These are phyloP conservation scores for Saccostrea glomerata DNA, from an alignment of 1,140 invertebrate species.

Conservation along the genomic window DNA sequence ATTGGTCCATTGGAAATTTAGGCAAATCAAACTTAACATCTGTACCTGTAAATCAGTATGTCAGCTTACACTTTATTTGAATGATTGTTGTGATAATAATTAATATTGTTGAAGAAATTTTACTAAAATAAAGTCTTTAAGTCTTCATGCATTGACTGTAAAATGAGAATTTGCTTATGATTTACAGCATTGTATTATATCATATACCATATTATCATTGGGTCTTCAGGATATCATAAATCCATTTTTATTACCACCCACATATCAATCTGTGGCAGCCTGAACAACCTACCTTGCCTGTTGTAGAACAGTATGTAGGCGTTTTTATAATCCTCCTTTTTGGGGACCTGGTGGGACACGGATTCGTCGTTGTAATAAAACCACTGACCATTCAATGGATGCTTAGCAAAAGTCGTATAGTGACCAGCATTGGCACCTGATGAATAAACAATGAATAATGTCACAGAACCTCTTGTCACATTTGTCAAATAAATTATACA, in stretches of 20 bases:
- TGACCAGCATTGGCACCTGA: slow-evolving; percentile 84
- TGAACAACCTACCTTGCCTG: slow-evolving; percentile 76
- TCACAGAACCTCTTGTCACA: background rate
- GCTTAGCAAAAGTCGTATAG: slow-evolving; percentile 85
- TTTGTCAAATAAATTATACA: background rate
- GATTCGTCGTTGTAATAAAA: slow-evolving; percentile 90
- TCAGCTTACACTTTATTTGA: background rate
- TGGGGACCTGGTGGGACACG: slow-evolving; percentile 82
- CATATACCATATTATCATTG: too few relatives aligned
- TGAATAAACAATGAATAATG: slow-evolving; percentile 34
- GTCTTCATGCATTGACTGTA: too few relatives aligned
- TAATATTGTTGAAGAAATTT: too few relatives aligned
- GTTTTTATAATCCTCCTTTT: slow-evolving; percentile 84
- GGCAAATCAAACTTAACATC: slow-evolving; percentile 30
- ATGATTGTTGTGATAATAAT: background rate
- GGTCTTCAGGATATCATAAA: too few relatives aligned
- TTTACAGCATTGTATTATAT: too few relatives aligned
- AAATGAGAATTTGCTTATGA: too few relatives aligned
- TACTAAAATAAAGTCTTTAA: too few relatives aligned
- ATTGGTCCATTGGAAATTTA: background rate
- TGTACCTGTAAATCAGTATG: slow-evolving; percentile 12
- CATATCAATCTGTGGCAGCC: too few relatives aligned
- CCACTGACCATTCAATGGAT: slow-evolving; percentile 88
- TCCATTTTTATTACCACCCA: too few relatives aligned
- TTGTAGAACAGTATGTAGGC: slow-evolving; percentile 87